Base-by-base conservation (phyloP, 2,113 vertebrate species). In the Epinephelus moara region DNA sequence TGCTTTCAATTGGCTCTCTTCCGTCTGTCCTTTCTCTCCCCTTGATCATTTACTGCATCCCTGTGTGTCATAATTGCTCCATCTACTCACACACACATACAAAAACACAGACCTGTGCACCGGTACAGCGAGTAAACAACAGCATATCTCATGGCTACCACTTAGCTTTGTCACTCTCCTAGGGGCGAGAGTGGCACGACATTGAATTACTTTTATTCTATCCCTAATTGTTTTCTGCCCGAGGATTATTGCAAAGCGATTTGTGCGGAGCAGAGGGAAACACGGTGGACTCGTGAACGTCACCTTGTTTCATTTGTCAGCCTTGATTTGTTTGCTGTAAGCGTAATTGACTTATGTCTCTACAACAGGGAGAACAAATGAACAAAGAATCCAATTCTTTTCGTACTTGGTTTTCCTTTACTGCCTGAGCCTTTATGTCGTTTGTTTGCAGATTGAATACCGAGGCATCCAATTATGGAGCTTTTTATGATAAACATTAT, bases 171-270 rank as follows among this genome's bases (percentile, higher is more conserved):
- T 81, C 84, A 84, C 70, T 90, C 78, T 91, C 78, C 82, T 70
- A 70, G 45, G 70, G 80, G 67, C 78, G 37, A 85, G 78, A 90
- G 80, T 69, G 85, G 79, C 84, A 85, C 70, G 55, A 60, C 78
- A 89, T 73, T 90, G 82, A 91, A 91, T 92, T 88, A 71, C 73
- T 87, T 85, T 89, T 91, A 82, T 91, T 91, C 91, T 70, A 86
- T 90, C 73, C 82, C 76, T 94, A 94, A 94, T 94, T 94, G 91
- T 93, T 94, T 93, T 89, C 78, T 76, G 88, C 91, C 89, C 2
- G 42, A 75, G 85, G 91, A 90, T 92, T 91, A 91, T 90, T 92
- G 87, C 83, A 81, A 72, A 88, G 90, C 74, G 74, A 92, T 94
- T 92, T 91, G 88, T 89, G 88, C 12, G 2, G 47, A 78, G 61